Evolutionary conservation across 2,113 vertebrate species (phyloP).

Genomic region (Eurypyga helias): DNA sequence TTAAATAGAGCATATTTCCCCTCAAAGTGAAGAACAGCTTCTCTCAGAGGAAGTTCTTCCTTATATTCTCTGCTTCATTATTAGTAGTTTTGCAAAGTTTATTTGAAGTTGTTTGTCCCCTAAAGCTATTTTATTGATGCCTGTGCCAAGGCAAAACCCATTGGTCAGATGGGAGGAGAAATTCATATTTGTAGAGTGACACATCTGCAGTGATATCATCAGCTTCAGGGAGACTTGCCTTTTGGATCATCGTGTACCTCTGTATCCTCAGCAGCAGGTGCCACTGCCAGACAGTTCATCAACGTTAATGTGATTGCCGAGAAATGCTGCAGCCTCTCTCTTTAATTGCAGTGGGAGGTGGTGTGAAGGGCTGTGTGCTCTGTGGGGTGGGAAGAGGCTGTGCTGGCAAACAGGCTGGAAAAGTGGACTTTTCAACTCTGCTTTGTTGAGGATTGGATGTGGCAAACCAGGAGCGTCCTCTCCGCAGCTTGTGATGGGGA

Average conservation of each 20-base stretch:
- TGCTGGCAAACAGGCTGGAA: neutral
- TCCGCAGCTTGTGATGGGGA: neutral
- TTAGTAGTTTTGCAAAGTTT: neutral
- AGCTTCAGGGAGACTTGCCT: neutral
- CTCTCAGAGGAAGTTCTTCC: neutral
- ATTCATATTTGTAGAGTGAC: neutral
- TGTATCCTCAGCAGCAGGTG: slow-evolving; percentile 66
- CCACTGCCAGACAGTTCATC: slow-evolving; percentile 60
- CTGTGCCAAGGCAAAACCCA: neutral
- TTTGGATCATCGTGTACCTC: slow-evolving; percentile 48
- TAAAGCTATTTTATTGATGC: neutral
- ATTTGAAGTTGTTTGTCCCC: neutral
- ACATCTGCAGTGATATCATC: neutral
- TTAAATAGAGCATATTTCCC: slow-evolving; percentile 12
- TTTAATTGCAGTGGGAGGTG: neutral
- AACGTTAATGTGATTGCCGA: neutral
- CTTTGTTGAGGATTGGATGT: neutral
- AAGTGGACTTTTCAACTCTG: neutral
- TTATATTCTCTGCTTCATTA: neutral
- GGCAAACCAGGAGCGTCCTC: neutral
- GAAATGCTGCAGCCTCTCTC: neutral
- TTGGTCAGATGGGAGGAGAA: slow-evolving; percentile 3
- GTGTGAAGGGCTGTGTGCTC: neutral
- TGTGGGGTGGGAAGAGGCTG: neutral
- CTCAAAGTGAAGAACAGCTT: neutral